A percentile compares a stretch with the other conserved stretches of the same genome.
Evolutionary conservation across 2,888 invertebrate genomes (phyloP).

Genomic region (Lasioglossum malachurum): DNA sequence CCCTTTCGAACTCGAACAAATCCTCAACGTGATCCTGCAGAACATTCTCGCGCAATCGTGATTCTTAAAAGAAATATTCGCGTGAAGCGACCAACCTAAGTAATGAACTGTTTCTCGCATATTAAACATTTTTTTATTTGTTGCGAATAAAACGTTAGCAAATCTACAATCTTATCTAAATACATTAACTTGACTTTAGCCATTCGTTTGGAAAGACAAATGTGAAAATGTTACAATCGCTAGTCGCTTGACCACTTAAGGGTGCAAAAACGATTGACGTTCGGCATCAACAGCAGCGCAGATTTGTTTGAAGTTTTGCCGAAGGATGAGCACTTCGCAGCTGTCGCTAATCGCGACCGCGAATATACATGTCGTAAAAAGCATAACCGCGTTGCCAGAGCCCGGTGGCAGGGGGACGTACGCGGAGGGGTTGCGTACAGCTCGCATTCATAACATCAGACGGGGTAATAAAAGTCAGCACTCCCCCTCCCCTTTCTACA

Average conservation of each 20-base stretch:
- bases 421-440: constrained; percentile 69
- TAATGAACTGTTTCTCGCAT: too few relatives aligned
- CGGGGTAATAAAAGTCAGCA: constrained; percentile 83
- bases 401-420: constrained; percentile 45
- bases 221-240: background rate
- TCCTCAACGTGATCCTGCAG: background rate
- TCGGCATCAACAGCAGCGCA: background rate
- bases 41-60: background rate
- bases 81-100: background rate
- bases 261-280: background rate
- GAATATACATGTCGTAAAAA: constrained; percentile 74
- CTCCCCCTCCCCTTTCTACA: constrained; percentile 58
- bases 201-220: too few relatives aligned
- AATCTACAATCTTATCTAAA: too few relatives aligned
- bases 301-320: background rate
- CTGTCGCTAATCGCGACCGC: constrained; percentile 71
- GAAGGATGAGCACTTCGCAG: constrained; percentile 48
- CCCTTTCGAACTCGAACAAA: background rate
- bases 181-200: too few relatives aligned
- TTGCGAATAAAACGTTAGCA: too few relatives aligned
- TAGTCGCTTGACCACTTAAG: background rate
- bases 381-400: constrained; percentile 74
- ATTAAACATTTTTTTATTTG: too few relatives aligned
- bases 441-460: constrained; percentile 82
- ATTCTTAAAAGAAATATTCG: background rate